phyloP scores from a whole-genome alignment of 2,888 invertebrate genomes.

The Sinohyriopsis cumingii region DNA sequence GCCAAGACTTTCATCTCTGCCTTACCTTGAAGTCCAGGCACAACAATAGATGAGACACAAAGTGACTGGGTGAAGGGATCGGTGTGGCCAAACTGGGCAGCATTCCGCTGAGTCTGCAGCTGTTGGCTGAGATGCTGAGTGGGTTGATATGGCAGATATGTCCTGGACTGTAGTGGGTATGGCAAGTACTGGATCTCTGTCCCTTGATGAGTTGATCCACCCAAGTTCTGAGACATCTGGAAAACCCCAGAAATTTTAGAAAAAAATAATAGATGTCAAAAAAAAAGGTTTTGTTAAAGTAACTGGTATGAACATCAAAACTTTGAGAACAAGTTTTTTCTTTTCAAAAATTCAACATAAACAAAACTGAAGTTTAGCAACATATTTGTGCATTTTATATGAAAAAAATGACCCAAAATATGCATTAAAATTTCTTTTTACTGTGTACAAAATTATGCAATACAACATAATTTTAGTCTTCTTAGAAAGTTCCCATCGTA shows the following conservation, averaged over 20 bases:
- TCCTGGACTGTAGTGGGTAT: slow-evolving; percentile 83
- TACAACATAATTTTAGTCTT: no score
- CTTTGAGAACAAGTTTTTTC: no score
- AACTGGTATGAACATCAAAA: no score
- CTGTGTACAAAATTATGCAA: no score
- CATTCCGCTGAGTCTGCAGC: slow-evolving; percentile 62
- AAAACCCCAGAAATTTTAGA: neutral
- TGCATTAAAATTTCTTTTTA: no score
- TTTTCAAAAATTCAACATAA: no score
- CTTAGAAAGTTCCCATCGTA: no score
- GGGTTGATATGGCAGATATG: slow-evolving; percentile 70
- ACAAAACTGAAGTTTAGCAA: no score
- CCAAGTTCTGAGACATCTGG: slow-evolving; percentile 13
- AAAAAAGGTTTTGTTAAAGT: no score
- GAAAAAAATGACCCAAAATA: no score
- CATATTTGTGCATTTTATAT: no score
- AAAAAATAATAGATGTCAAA: no score
- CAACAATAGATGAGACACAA: slow-evolving; percentile 93
- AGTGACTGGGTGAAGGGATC: slow-evolving; percentile 90
- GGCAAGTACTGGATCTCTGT: slow-evolving; percentile 73
- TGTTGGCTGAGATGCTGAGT: slow-evolving; percentile 59
- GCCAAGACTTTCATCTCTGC: neutral
- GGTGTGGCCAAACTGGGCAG: slow-evolving; percentile 73
- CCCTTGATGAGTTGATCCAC: slow-evolving; percentile 17
- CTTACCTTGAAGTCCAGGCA: slow-evolving; percentile 84